Conservation (phyloP, 2,888 invertebrate genomes). For the Lypha dubia region DNA sequence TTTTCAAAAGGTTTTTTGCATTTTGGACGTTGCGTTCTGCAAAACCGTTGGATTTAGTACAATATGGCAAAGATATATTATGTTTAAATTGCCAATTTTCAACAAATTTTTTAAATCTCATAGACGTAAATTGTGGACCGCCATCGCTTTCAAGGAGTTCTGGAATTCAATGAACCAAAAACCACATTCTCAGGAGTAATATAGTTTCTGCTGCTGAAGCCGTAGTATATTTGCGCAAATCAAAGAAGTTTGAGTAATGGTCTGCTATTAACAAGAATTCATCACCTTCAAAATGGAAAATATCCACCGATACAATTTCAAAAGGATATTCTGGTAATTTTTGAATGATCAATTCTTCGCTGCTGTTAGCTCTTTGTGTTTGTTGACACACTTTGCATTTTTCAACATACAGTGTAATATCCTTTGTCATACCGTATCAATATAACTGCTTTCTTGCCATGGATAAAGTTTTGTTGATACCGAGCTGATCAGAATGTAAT, state of each 20-base stretch:
- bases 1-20: constrained; percentile 20
- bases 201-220: constrained; percentile 3
- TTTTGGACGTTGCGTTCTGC: constrained; percentile 34
- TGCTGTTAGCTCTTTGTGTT: constrained; percentile 13
- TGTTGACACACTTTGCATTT: constrained; percentile 4
- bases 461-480: background rate
- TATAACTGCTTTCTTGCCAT: constrained; percentile 6
- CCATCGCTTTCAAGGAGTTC: constrained; percentile 30
- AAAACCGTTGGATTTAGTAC: constrained; percentile 26
- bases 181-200: constrained; percentile 16
- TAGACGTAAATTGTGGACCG: constrained; percentile 13
- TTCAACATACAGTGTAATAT: background rate
- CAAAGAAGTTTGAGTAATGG: constrained; percentile 13
- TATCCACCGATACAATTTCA: constrained; percentile 17
- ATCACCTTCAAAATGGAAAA: constrained; percentile 17
- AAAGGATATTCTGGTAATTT: constrained; percentile 11
- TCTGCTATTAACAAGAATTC: constrained; percentile 12
- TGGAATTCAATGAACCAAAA: constrained; percentile 25
- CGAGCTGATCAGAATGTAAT: too few species aligned
- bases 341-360: background rate
- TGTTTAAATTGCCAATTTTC: constrained; percentile 12
- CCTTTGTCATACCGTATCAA: constrained; percentile 1
- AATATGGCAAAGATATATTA: constrained; percentile 14
- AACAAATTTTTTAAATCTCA: constrained; percentile 17
- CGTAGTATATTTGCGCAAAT: constrained; percentile 23